Evolutionary conservation across 2,797 vertebrate genomes (phyloP).

Genomic region (Danionella dracula): DNA sequence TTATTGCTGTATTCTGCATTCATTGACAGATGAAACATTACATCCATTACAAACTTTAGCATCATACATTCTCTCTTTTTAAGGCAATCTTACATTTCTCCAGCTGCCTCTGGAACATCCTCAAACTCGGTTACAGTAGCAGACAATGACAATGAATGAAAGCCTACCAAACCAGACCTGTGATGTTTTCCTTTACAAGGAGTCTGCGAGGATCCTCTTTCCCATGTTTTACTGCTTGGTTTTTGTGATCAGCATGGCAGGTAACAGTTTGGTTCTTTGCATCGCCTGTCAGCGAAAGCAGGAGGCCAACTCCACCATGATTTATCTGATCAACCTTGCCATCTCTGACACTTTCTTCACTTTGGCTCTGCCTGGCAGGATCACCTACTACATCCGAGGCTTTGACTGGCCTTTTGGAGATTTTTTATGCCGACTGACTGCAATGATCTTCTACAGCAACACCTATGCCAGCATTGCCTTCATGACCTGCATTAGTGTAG

Average conservation of each 20-base stretch:
- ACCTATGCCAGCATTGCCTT: conserved; percentile 80
- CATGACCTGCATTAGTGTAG: conserved; percentile 81
- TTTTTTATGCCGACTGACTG: conserved; percentile 67
- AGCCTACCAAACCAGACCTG: conserved; percentile 61
- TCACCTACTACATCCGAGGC: conserved; percentile 71
- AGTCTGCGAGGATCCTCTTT: conserved; percentile 62
- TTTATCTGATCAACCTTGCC: conserved; percentile 79
- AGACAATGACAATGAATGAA: not conserved
- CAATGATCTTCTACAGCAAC: conserved; percentile 76
- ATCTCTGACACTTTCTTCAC: conserved; percentile 80
- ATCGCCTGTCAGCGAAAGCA: conserved; percentile 71
- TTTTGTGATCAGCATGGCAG: conserved; percentile 67
- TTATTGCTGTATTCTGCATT: too few species aligned
- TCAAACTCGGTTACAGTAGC: not conserved
- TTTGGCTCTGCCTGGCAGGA: conserved; percentile 71
- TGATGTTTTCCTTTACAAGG: conserved; percentile 63
- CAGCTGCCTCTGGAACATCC: not conserved
- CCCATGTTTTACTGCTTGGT: conserved; percentile 72
- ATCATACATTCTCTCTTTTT: too few species aligned
- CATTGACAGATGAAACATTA: too few species aligned
- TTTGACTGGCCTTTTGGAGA: conserved; percentile 82
- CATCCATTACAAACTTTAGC: too few species aligned
- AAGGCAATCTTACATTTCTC: not conserved
- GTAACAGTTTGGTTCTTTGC: conserved; percentile 76
- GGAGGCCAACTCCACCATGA: conserved; percentile 77